A percentile compares a stretch with the other conserved stretches of the same genome.
Conservation (phyloP, 2,113 vertebrate species). For the Cathartes aura region DNA sequence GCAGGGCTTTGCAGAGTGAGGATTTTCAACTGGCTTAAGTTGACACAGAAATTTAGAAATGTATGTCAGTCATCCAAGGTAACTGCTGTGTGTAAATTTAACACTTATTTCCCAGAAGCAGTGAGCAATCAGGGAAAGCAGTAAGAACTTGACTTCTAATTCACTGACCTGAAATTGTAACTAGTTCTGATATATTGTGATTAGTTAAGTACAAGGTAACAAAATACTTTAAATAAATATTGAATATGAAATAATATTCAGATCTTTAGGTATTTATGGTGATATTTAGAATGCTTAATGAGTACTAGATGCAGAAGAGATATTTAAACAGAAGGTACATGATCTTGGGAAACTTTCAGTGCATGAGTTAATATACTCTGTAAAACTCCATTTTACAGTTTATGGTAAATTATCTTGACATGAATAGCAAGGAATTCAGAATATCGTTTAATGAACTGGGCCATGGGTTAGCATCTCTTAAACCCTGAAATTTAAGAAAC, state of each 20-base stretch:
- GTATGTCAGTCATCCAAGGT: not conserved
- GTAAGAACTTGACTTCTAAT: slow-evolving; percentile 51
- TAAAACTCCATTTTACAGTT: slow-evolving; percentile 16
- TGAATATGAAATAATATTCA: not conserved
- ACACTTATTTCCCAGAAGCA: not conserved
- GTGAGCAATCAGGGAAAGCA: not conserved
- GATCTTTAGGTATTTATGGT: not conserved
- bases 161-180: slow-evolving; percentile 37
- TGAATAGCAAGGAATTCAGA: not conserved
- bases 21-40: not conserved
- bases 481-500: slow-evolving; percentile 38
- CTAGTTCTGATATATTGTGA: slow-evolving; percentile 1
- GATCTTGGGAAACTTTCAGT: slow-evolving; percentile 18
- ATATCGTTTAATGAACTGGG: not conserved
- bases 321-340: not conserved
- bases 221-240: not conserved
- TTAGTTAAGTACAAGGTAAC: not conserved
- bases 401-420: not conserved
- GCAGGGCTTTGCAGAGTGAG: not conserved
- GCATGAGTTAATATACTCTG: not conserved
- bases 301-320: not conserved
- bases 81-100: not conserved
- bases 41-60: not conserved
- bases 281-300: not conserved
- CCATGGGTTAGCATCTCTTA: not conserved